These are phyloP conservation scores for Lutraria lutraria DNA, from an alignment of 2,888 invertebrate genomes.

Conservation along the genomic window DNA sequence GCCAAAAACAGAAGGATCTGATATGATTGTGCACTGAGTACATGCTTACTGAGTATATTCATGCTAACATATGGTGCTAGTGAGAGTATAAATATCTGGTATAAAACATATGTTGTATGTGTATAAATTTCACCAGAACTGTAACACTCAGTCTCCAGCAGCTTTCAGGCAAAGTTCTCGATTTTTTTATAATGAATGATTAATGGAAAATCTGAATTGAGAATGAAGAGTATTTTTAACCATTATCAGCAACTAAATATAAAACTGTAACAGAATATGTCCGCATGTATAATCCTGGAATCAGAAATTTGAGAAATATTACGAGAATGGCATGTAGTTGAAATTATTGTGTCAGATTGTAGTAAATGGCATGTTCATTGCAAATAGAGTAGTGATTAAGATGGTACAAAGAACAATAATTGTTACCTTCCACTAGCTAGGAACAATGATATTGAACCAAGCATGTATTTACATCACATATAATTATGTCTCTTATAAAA, in stretches of 20 bases:
- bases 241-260: background rate
- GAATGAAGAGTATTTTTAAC: background rate
- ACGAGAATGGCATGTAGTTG: background rate
- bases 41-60: too few species aligned
- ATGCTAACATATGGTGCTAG: conserved; percentile 1
- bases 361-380: background rate
- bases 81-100: background rate
- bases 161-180: background rate
- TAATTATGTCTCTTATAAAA: background rate
- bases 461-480: background rate
- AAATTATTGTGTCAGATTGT: background rate
- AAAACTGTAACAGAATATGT: background rate
- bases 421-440: background rate
- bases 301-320: background rate
- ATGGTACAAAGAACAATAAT: background rate
- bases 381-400: background rate
- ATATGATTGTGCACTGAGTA: background rate
- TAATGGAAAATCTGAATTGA: background rate
- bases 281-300: background rate
- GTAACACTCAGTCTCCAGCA: background rate
- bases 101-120: background rate
- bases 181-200: background rate
- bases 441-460: background rate
- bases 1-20: background rate
- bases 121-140: conserved; percentile 2